Evolutionary conservation across 2,113 vertebrate genomes (phyloP).

Genomic region (Zosterops pallidus): DNA sequence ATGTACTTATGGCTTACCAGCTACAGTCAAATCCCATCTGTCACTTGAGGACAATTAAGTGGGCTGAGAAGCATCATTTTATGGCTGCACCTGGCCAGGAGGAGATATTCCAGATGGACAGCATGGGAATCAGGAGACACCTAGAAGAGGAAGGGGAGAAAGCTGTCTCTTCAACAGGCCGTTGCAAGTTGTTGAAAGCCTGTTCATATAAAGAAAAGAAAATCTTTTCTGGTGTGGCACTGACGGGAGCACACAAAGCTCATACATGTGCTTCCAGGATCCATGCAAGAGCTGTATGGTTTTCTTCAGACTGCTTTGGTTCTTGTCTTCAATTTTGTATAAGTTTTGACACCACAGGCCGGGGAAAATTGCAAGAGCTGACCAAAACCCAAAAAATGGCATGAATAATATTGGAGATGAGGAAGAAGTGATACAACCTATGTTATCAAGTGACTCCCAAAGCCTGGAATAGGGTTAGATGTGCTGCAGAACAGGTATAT

Average conservation of each 20-base stretch:
- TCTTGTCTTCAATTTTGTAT: not conserved
- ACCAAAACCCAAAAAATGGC: not conserved
- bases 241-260: not conserved
- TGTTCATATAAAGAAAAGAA: not conserved
- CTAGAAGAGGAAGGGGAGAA: not conserved
- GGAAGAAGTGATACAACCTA: not conserved
- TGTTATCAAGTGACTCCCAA: not conserved
- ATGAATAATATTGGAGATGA: not conserved
- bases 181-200: not conserved
- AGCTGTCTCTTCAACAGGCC: not conserved
- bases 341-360: not conserved
- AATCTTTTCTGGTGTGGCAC: not conserved
- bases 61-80: conserved; percentile 23
- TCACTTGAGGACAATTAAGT: conserved; percentile 57
- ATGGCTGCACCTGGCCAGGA: conserved; percentile 17
- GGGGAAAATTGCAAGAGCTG: not conserved
- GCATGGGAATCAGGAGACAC: not conserved
- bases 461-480: too few species aligned
- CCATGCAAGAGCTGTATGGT: not conserved
- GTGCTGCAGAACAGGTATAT: fast-evolving
- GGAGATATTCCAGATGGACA: conserved; percentile 26
- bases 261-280: not conserved
- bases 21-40: conserved; percentile 47
- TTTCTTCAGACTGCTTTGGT: not conserved
- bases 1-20: conserved; percentile 24